These are phyloP conservation scores for Sinotaia quadrata DNA, from an alignment of 2,888 invertebrate species.

Conservation along the genomic window DNA sequence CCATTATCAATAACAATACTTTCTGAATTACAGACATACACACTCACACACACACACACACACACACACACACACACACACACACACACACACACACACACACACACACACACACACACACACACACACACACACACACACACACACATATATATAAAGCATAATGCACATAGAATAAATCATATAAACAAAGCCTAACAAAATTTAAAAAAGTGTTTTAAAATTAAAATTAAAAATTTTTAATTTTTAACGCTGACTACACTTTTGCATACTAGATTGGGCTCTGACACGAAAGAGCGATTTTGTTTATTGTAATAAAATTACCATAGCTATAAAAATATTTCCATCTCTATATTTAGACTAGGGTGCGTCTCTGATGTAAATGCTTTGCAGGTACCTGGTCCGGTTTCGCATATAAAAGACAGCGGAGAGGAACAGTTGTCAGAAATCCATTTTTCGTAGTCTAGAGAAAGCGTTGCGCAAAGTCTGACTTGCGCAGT, in stretches of 20 bases:
- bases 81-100: slow-evolving; percentile 12
- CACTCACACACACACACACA: slow-evolving; percentile 7
- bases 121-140: slow-evolving; percentile 6
- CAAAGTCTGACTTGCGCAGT: not conserved
- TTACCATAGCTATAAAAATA: too few relatives aligned
- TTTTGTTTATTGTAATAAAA: too few relatives aligned
- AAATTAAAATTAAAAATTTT: too few relatives aligned
- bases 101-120: slow-evolving; percentile 6
- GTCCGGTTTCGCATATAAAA: slow-evolving; percentile 6
- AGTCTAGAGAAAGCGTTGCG: not conserved
- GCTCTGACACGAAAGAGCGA: too few relatives aligned
- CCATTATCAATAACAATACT: too few relatives aligned
- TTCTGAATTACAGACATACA: not conserved
- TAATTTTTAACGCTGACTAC: too few relatives aligned
- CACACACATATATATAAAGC: not conserved
- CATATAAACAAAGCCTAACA: not conserved
- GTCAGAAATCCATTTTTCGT: not conserved
- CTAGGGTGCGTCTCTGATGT: too few relatives aligned
- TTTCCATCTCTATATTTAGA: too few relatives aligned
- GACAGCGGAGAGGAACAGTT: not conserved
- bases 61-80: not conserved
- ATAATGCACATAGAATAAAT: not conserved
- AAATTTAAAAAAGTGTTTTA: too few relatives aligned
- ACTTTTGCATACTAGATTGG: too few relatives aligned
- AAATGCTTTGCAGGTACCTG: too few relatives aligned